Base-by-base conservation (phyloP, 2,113 vertebrate species). In the Ramphastos sulfuratus region DNA sequence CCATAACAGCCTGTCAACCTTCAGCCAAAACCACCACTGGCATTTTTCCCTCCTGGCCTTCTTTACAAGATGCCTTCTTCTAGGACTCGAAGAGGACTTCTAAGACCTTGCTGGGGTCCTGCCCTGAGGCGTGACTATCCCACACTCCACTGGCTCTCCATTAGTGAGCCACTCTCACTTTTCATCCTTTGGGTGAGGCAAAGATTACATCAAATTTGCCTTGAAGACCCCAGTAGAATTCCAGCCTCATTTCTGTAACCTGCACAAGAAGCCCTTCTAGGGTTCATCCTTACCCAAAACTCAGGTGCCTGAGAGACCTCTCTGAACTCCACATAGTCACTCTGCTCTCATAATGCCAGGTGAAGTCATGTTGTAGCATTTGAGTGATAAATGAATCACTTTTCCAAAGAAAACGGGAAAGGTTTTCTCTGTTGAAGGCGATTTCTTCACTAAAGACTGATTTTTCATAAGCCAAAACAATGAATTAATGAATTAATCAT, bases 21-120 rank as follows among this genome's bases (percentile, higher is more conserved):
- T 64, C 65, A 90, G 80, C 83, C 85, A 82, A 96, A 94, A 15
- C 33, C 85, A 92, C 69, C 77, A 44, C 58, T 35, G 76, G 44
- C 48, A 59, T 14, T 56, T 84, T 70, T 86, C 31, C 42, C 17
- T 88, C 20, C 54, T 35, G 46, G 54, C 31, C 61, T 72, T 39
- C 82, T 71, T 50, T 71, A 83, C 48, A 63, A 81, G 54, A 86
- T 50, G 27, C 19, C 52, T 81, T 82, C 48, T 87, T 83, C 85
- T 71, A 56, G 50, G 58, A 65, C 28, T 64, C 75, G 33, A 90
- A 93, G 48, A 78, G 27, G 44, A 69, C 65, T 87, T 78, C 58
- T 39, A 54, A 88, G 48, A 35, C 2, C 14, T 63, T 60, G 61
- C 42, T 59, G 30, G 59, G 52, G 39, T 76, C 55, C 50, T 83